Percentiles rank a stretch among this genome's conserved stretches.
phyloP scores from a whole-genome alignment of 2,113 vertebrate genomes.

The Vulpes lagopus region DNA sequence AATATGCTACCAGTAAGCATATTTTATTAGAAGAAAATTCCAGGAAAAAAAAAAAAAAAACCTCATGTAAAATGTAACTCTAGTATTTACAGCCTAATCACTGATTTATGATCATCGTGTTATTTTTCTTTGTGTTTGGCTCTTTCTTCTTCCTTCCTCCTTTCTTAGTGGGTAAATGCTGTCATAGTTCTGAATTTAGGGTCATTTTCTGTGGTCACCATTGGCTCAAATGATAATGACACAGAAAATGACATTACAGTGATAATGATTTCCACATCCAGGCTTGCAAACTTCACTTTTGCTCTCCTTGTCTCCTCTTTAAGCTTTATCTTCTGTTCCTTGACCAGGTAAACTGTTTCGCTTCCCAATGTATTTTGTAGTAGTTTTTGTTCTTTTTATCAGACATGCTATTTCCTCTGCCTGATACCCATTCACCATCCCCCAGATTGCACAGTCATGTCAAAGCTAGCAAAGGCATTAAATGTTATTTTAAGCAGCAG shows the following conservation, averaged over 20 bases:
- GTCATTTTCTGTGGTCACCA: conserved; percentile 50
- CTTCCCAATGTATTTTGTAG: neutral
- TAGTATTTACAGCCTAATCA: neutral
- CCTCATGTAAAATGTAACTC: neutral
- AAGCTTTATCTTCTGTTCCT: neutral
- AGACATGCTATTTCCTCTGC: neutral
- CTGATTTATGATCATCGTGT: neutral
- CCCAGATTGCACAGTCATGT: neutral
- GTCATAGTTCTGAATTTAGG: neutral
- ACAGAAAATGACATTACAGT: neutral
- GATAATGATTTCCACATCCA: neutral
- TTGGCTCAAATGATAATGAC: neutral
- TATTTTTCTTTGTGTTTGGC: neutral
- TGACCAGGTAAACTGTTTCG: neutral
- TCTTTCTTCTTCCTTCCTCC: neutral
- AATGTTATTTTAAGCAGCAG: neutral
- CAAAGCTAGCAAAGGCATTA: neutral
- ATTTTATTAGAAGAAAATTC: neutral
- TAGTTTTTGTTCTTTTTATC: neutral
- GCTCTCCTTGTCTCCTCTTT: neutral
- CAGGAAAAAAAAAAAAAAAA: neutral
- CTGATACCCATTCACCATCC: neutral
- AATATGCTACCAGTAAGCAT: neutral
- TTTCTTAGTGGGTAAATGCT: neutral
- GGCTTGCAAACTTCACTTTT: neutral